Evolutionary conservation across 2,797 vertebrate genomes (phyloP).

Genomic region (Apogon hyalosoma): DNA sequence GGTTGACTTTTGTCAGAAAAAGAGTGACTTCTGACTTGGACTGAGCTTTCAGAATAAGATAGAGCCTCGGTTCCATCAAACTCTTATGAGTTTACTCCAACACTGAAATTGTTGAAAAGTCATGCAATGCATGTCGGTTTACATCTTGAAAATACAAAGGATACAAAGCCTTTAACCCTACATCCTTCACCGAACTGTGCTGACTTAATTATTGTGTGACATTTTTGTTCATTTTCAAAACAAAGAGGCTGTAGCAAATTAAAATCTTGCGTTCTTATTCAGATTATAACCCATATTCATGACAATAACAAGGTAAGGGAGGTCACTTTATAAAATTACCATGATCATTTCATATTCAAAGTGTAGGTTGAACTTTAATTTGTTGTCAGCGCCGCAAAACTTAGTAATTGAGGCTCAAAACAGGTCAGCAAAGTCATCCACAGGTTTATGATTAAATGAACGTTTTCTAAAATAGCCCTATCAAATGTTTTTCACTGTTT

Average conservation of each 20-base stretch:
- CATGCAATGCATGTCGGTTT: too few relatives aligned
- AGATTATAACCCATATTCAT: background rate
- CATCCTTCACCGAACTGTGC: too few relatives aligned
- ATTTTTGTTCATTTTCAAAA: background rate
- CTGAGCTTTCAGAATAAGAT: too few relatives aligned
- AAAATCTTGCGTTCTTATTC: too few relatives aligned
- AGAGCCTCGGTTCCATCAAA: too few relatives aligned
- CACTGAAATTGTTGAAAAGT: too few relatives aligned
- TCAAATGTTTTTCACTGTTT: constrained; percentile 39
- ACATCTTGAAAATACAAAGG: too few relatives aligned
- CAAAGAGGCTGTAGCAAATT: too few relatives aligned
- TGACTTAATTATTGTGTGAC: background rate
- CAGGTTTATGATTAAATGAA: constrained; percentile 16
- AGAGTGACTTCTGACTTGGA: too few relatives aligned
- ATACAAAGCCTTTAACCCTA: too few relatives aligned
- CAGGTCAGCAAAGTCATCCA: background rate
- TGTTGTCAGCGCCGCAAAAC: background rate
- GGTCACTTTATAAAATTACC: background rate
- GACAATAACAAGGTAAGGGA: background rate
- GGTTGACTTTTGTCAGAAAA: too few relatives aligned
- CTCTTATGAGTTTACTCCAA: too few relatives aligned
- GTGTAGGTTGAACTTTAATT: background rate
- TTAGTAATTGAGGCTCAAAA: background rate
- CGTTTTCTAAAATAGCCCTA: constrained; percentile 8
- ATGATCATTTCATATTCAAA: background rate